Percentiles rank a stretch among this genome's conserved stretches.
Evolutionary conservation across 2,797 vertebrate species (phyloP).

Genomic region (Chelon labrosus): DNA sequence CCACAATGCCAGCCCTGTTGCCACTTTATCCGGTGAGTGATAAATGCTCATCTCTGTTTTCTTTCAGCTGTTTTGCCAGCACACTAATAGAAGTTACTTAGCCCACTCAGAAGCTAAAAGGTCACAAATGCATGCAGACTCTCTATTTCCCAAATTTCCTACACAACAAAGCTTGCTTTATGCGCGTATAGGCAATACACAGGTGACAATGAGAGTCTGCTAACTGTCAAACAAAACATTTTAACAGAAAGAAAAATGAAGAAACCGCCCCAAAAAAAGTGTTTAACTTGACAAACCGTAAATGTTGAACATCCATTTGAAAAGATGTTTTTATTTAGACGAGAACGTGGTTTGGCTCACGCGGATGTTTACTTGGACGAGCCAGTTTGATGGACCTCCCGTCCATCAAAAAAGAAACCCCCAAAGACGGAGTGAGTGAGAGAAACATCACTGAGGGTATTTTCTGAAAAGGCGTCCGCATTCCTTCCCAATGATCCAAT

Average conservation of each 20-base stretch:
- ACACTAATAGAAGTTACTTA: slow-evolving; percentile 17
- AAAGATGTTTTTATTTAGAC: slow-evolving; percentile 18
- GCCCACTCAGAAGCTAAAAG: slow-evolving; percentile 31
- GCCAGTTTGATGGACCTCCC: background rate
- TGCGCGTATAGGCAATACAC: no score
- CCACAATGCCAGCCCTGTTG: slow-evolving; percentile 53
- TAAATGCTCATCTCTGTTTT: slow-evolving; percentile 65
- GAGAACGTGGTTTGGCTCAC: background rate
- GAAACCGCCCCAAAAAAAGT: background rate
- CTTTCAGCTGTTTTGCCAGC: slow-evolving; percentile 38
- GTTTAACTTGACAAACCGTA: background rate
- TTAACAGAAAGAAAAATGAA: background rate
- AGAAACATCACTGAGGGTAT: slow-evolving; percentile 38
- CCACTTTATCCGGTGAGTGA: slow-evolving; percentile 59
- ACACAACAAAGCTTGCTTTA: background rate
- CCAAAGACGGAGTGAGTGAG: slow-evolving; percentile 26
- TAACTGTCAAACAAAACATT: background rate
- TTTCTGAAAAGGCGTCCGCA: slow-evolving; percentile 57
- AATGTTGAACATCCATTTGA: background rate
- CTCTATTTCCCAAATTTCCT: background rate
- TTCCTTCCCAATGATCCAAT: slow-evolving; percentile 69
- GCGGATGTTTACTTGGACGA: slow-evolving; percentile 9
- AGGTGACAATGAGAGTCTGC: background rate
- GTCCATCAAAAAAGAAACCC: slow-evolving; percentile 29
- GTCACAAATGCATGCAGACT: background rate